Percentiles rank a stretch among this genome's conserved stretches.
Conservation (phyloP, 2,797 vertebrate genomes). For the Pristis pectinata region DNA sequence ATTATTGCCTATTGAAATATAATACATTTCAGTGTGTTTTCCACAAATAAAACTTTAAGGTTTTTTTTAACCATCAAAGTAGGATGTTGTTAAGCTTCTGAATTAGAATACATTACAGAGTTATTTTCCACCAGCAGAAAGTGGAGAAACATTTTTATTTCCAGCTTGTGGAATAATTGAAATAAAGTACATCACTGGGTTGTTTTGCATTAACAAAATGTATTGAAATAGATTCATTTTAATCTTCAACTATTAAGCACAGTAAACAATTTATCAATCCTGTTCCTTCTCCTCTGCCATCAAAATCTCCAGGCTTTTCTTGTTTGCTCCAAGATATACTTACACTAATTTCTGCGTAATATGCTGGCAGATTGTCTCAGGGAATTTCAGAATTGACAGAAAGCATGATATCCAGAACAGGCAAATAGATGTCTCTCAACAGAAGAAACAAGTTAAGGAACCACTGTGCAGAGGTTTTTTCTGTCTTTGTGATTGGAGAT, state of each 20-base stretch:
- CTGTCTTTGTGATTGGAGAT: neutral
- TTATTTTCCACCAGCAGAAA: neutral
- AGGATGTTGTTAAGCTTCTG: too few relatives aligned
- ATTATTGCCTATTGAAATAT: too few relatives aligned
- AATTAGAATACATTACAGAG: neutral
- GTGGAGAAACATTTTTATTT: neutral
- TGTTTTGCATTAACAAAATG: too few relatives aligned
- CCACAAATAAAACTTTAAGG: too few relatives aligned
- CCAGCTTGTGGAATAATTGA: neutral
- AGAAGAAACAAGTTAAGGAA: neutral
- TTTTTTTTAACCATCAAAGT: too few relatives aligned
- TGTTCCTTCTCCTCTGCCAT: neutral
- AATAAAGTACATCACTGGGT: too few relatives aligned
- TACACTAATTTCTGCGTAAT: neutral
- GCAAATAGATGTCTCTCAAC: neutral
- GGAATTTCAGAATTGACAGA: neutral
- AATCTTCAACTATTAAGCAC: neutral
- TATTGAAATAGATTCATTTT: too few relatives aligned
- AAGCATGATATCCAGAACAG: neutral
- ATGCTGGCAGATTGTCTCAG: neutral
- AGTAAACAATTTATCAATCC: neutral
- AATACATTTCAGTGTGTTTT: too few relatives aligned
- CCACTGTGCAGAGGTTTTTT: neutral
- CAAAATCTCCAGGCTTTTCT: neutral
- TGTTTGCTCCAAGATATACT: neutral